Evolutionary conservation across 2,113 vertebrate genomes (phyloP).

Genomic region (Opisthocomus hoazin): DNA sequence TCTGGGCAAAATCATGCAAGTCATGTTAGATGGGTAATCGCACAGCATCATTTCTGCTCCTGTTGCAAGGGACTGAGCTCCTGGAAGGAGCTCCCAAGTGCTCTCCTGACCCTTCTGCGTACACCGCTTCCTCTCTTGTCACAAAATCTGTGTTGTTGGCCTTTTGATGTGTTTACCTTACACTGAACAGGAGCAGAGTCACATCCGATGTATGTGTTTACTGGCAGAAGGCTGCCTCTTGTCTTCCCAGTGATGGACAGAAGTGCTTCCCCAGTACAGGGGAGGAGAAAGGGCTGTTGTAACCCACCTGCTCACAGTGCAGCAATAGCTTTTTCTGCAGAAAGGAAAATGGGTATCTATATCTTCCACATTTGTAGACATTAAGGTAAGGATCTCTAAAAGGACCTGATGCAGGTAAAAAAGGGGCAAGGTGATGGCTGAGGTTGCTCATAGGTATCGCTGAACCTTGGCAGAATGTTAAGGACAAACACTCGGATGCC

Average conservation of each 20-base stretch:
- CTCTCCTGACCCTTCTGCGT: neutral
- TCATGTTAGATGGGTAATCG: neutral
- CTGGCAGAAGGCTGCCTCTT: neutral
- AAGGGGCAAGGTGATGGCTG: neutral
- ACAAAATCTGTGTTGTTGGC: neutral
- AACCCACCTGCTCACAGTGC: fast-evolving
- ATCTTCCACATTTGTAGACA: neutral
- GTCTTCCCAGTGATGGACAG: neutral
- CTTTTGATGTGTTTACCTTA: neutral
- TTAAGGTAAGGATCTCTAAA: neutral
- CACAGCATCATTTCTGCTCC: fast-evolving
- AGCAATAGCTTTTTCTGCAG: neutral
- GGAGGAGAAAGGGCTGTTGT: neutral
- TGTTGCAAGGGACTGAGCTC: neutral
- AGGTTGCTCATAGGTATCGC: neutral
- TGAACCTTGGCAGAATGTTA: neutral
- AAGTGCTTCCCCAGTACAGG: neutral
- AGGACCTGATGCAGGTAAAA: neutral
- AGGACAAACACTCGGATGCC: neutral
- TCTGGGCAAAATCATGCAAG: neutral
- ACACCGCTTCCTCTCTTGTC: too few species aligned
- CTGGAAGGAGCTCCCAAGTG: neutral
- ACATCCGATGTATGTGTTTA: neutral
- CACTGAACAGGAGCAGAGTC: neutral
- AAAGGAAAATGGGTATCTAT: neutral